Evolutionary conservation across 2,113 vertebrate genomes (phyloP).

Genomic region (Rattus norvegicus): GRCr8 NC_086023.1:63607501-63608000

Average conservation of each 20-base stretch:
- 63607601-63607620: neutral
- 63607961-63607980: slow-evolving; percentile 21
- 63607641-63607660: fast-evolving
- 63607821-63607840: neutral
- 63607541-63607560: neutral
- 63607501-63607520: neutral
- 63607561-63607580: neutral
- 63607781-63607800: neutral
- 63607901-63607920: slow-evolving; percentile 54
- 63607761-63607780: neutral
- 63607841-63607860: neutral
- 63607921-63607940: slow-evolving; percentile 31
- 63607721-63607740: neutral
- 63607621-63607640: fast-evolving
- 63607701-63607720: slow-evolving; percentile 20
- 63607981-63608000: neutral
- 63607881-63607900: slow-evolving; percentile 11
- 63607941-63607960: slow-evolving; percentile 23
- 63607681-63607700: neutral
- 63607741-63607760: neutral
- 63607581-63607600: fast-evolving
- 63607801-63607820: neutral
- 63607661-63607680: neutral
- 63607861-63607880: neutral
- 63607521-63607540: neutral